Conservation (phyloP, 2,888 invertebrate genomes). For the Sarcophaga subvicina region DNA sequence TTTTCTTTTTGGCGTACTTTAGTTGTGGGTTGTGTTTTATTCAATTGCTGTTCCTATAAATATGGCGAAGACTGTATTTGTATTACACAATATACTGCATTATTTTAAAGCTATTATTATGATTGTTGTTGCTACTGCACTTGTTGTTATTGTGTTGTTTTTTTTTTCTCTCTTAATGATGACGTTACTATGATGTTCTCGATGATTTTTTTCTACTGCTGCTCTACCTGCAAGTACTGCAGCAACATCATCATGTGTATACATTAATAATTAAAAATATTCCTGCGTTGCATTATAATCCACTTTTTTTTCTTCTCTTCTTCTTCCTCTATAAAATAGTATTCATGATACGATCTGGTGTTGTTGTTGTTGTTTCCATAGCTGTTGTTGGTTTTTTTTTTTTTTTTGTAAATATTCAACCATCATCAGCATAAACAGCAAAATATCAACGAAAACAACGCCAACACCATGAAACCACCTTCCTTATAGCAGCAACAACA, state of each 20-base stretch:
- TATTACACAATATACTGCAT: slow-evolving; percentile 59
- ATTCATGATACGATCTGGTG: slow-evolving; percentile 38
- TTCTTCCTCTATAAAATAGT: slow-evolving; percentile 30
- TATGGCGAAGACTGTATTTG: slow-evolving; percentile 43
- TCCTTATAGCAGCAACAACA: slow-evolving; percentile 29
- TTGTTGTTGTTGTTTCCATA: slow-evolving; percentile 38
- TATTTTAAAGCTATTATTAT: slow-evolving; percentile 66
- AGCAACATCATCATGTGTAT: slow-evolving; percentile 65
- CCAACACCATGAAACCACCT: slow-evolving; percentile 56
- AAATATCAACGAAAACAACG: slow-evolving; percentile 36
- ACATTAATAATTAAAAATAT: slow-evolving; percentile 78
- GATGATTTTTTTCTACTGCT: slow-evolving; percentile 46
- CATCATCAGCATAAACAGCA: slow-evolving; percentile 49
- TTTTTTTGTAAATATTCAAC: slow-evolving; percentile 63
- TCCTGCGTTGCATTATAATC: slow-evolving; percentile 73
- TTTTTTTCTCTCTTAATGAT: slow-evolving; percentile 39
- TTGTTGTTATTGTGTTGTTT: slow-evolving; percentile 12
- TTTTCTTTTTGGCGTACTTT: background rate
- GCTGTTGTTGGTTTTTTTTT: slow-evolving; percentile 46
- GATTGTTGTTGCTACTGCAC: slow-evolving; percentile 48
- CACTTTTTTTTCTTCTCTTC: slow-evolving; percentile 47
- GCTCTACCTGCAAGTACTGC: slow-evolving; percentile 26
- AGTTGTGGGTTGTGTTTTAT: background rate
- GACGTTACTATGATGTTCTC: slow-evolving; percentile 53
- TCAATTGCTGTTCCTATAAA: background rate